phyloP scores from a whole-genome alignment of 2,888 invertebrate genomes.

The Drosophila pseudotalamancana region DNA sequence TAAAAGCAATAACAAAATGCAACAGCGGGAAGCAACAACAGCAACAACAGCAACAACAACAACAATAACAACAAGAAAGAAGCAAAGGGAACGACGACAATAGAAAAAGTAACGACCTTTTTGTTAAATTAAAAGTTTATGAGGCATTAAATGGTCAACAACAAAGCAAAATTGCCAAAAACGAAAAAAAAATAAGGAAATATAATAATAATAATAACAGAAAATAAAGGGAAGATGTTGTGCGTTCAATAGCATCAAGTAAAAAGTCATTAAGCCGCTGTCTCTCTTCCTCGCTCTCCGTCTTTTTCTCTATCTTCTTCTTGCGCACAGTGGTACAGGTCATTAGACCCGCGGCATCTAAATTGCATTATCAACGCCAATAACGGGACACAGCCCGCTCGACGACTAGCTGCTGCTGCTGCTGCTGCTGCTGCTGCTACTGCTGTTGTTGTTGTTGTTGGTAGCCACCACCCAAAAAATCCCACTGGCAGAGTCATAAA shows the following conservation, averaged over 20 bases:
- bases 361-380: constrained; percentile 79
- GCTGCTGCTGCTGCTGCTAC: neutral
- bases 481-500: constrained; percentile 51
- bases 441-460: constrained; percentile 4
- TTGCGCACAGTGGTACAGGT: constrained; percentile 55
- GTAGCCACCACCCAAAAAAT: constrained; percentile 20
- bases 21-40: constrained; percentile 20
- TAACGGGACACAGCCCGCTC: constrained; percentile 52
- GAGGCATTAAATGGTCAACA: constrained; percentile 77
- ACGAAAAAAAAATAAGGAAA: constrained; percentile 23
- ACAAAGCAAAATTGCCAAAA: constrained; percentile 76
- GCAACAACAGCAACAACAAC: constrained; percentile 32
- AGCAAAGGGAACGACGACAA: constrained; percentile 19
- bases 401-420: neutral
- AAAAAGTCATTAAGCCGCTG: constrained; percentile 72
- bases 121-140: constrained; percentile 80
- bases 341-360: constrained; percentile 72
- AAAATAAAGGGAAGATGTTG: constrained; percentile 19
- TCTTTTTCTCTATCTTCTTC: neutral
- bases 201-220: constrained; percentile 39
- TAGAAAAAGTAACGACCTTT: constrained; percentile 65
- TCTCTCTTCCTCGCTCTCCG: constrained; percentile 2
- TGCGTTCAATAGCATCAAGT: constrained; percentile 59
- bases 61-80: constrained; percentile 43
- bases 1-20: constrained; percentile 61